A percentile compares a stretch with the other conserved stretches of the same genome.
phyloP scores from a whole-genome alignment of 2,888 invertebrate species.

The Mamestra brassicae region DNA sequence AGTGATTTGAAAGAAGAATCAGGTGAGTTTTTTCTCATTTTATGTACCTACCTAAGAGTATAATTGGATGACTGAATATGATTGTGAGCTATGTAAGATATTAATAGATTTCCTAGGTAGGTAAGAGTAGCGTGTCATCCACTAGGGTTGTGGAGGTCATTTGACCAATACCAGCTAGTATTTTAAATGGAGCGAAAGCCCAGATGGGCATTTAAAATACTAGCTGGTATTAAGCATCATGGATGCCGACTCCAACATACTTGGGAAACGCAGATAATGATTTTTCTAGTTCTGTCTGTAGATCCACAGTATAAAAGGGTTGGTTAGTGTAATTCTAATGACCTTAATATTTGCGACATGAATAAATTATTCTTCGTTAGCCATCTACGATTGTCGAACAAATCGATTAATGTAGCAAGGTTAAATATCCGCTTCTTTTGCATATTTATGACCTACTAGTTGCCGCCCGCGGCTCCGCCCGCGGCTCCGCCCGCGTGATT shows the following conservation, averaged over 20 bases:
- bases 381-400: not conserved
- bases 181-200: too few species aligned
- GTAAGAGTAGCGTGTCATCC: not conserved
- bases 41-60: not conserved
- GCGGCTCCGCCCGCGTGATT: too few species aligned
- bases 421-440: not conserved
- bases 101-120: not conserved
- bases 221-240: not conserved
- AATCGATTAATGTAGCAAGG: not conserved
- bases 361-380: slow-evolving; percentile 15
- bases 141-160: not conserved
- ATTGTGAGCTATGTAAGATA: not conserved
- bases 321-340: not conserved
- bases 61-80: not conserved
- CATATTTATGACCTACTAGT: not conserved
- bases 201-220: not conserved
- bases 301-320: not conserved
- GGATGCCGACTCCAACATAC: not conserved
- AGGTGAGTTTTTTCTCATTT: slow-evolving; percentile 39
- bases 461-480: too few species aligned
- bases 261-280: not conserved
- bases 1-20: slow-evolving; percentile 3
- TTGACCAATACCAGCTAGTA: too few species aligned
- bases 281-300: not conserved
- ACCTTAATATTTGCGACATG: slow-evolving; percentile 4